Base-by-base conservation (phyloP, 2,797 vertebrate genomes). In the Microchirus variegatus region DNA sequence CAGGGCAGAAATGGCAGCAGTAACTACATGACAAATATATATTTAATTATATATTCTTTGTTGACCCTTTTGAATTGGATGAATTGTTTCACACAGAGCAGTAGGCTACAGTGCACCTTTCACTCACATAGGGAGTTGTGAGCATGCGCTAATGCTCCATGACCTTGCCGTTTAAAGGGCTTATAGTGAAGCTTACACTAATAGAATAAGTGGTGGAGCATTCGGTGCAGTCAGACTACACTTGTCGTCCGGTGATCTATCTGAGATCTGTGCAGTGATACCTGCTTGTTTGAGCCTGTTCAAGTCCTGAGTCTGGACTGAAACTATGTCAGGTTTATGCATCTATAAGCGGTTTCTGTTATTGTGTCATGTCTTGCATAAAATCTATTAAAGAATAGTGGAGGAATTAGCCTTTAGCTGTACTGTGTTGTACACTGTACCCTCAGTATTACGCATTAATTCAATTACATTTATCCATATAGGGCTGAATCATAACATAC, bases 171-270 rank as follows among this genome's bases (percentile, higher is more conserved):
- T 68, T 58, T 43, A 45, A 66, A 64, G 65, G 66, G 76, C 62
- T 86, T 83, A 80, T 38, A 59, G 78, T 73, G 50, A 70, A 67
- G 71, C 55, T 78, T 80, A 82, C 37, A 16, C 10, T 83, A 84
- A 86, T 76, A 67, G 46, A 86, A 85, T 87, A 73, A 86, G 70
- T 68, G 61, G 50, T n/a, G 41, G 12, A 56, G 61, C 48, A 38
- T 67, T 74, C 19, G 45, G 10, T 50, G 60, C 48, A 37, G 71
- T 75, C 18, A 19, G 58, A 63, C 48, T 22, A 43, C 54, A 38
- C 63, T 60, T n/a, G 4, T 22, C n/a, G 5, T 22, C 14, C 50
- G 15, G 13, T 37, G 53, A 44, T 17, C 16, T 63, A 12, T 59
- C 40, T 67, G 48, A 62, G 57, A 67, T 58, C 22, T 55, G 50